Base-by-base conservation (phyloP, 2,113 vertebrate genomes). In the Lichenostomus cassidix region DNA sequence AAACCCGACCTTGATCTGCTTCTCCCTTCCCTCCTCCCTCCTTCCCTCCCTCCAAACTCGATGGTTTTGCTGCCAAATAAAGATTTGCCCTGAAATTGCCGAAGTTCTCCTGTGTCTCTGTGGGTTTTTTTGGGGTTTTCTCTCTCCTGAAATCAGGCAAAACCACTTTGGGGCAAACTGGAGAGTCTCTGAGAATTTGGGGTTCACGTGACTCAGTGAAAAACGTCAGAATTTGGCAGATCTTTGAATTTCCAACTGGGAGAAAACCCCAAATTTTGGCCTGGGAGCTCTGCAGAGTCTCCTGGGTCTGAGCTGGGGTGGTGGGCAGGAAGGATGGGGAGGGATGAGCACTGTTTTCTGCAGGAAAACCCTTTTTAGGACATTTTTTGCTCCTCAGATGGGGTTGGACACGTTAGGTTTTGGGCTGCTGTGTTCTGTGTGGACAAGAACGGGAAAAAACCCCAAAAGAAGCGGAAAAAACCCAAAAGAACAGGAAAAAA, bases 21-120 rank as follows among this genome's bases (percentile, higher is more conserved):
- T 39, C 42, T 44, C 42, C 33, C 55, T 15, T 5, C 64, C 65
- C 68, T 4, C 19, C 37, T 74, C 37, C 60, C 23, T 59, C 68
- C 46, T 21, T 16, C 7, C 33, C 18, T 18, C 5, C 25, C 59
- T n/a, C 22, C 39, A 1, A 9, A 3, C 9, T 0, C 13, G 5
- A 15, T 21, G 52, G 12, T 27, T 91, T 77, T 59, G 71, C 64
- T 90, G 74, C 77, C 62, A 12, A 94, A 95, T 96, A 96, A 96
- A 96, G 73, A 28, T 77, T 71, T 25, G 10, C 37, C 64, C 31
- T 4, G 23, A 87, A 49, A 74, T 44, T 87, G 58, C 12, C 18
- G 2, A 83, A 80, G 27, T 33, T 91, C 28, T 67, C 19, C 17
- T 0, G 5, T 16, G 56, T 53, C 53, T 39, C 35, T 5, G 2